These are phyloP conservation scores for Drosophila eugracilis DNA, from an alignment of 1,140 invertebrate genomes.

Conservation along the genomic window DNA sequence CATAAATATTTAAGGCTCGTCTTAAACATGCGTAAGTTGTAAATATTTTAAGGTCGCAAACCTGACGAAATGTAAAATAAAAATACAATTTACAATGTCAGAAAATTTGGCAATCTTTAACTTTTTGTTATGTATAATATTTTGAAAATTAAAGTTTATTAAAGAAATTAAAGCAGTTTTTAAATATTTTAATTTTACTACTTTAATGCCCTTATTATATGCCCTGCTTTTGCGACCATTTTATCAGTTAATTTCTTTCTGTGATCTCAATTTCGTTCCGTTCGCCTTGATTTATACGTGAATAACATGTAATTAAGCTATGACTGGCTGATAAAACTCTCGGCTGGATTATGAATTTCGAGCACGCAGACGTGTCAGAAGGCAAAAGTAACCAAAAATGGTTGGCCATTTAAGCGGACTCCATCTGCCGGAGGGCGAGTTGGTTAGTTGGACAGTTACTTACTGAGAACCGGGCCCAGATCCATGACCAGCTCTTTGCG, in stretches of 20 bases:
- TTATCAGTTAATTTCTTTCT: constrained; percentile 13
- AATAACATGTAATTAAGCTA: constrained; percentile 45
- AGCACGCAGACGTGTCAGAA: constrained; percentile 42
- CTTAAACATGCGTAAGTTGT: constrained; percentile 12
- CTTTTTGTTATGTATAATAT: no score
- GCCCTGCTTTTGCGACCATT: not conserved
- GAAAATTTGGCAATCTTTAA: no score
- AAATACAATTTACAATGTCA: not conserved
- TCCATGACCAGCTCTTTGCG: constrained; percentile 52
- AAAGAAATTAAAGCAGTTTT: no score
- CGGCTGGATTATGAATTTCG: constrained; percentile 43
- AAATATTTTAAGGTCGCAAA: constrained; percentile 19
- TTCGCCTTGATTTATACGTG: constrained; percentile 35
- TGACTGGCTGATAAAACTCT: constrained; percentile 35
- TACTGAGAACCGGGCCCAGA: constrained; percentile 23
- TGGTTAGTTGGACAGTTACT: constrained; percentile 34
- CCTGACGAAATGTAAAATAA: no score
- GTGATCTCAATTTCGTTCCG: constrained; percentile 22
- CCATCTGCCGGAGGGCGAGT: constrained; percentile 9
- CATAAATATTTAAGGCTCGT: constrained; percentile 36
- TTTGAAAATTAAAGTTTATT: no score
- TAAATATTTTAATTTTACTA: not conserved
- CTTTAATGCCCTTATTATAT: not conserved
- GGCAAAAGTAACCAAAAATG: constrained; percentile 5
- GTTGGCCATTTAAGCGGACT: constrained; percentile 19